These are phyloP conservation scores for Epiblema foenella DNA, from an alignment of 2,888 invertebrate species.

Conservation along the genomic window DNA sequence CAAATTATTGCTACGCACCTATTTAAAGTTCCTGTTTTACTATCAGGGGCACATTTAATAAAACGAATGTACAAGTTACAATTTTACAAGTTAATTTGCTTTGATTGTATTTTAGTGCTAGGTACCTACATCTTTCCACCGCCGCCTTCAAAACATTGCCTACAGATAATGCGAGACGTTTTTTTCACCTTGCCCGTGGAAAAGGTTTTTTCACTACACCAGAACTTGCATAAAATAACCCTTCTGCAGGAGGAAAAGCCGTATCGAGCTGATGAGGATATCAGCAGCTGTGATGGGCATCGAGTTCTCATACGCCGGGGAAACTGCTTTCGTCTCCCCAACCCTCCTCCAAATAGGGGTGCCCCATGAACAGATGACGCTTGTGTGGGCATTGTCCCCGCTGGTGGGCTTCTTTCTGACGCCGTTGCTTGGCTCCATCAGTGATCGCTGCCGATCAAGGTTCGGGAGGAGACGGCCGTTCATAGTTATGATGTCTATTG, in stretches of 20 bases:
- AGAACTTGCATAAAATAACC: not conserved
- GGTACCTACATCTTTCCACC: too few relatives aligned
- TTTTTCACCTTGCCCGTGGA: too few relatives aligned
- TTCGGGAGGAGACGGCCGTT: conserved; percentile 96
- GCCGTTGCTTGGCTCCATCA: conserved; percentile 95
- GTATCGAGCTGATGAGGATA: conserved; percentile 92
- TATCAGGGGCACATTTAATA: too few relatives aligned
- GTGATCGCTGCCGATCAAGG: conserved; percentile 93
- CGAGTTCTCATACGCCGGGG: conserved; percentile 98
- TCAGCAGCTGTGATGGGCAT: conserved; percentile 99
- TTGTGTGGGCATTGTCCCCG: conserved; percentile 98
- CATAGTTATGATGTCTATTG: conserved; percentile 94
- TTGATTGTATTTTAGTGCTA: too few relatives aligned
- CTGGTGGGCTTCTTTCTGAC: conserved; percentile 97
- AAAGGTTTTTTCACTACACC: too few relatives aligned
- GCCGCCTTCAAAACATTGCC: too few relatives aligned
- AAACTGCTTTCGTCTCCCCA: conserved; percentile 98
- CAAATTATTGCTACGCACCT: too few relatives aligned
- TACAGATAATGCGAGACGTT: too few relatives aligned
- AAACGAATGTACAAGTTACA: too few relatives aligned
- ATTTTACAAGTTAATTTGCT: too few relatives aligned
- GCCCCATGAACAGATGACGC: conserved; percentile 96
- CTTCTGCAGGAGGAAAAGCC: conserved; percentile 88
- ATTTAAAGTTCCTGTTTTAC: too few relatives aligned
- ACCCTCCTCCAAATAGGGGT: conserved; percentile 96